Conservation (phyloP, 37 sponge, comb jelly and placozoan species). For the Aplysina aerophoba region DNA sequence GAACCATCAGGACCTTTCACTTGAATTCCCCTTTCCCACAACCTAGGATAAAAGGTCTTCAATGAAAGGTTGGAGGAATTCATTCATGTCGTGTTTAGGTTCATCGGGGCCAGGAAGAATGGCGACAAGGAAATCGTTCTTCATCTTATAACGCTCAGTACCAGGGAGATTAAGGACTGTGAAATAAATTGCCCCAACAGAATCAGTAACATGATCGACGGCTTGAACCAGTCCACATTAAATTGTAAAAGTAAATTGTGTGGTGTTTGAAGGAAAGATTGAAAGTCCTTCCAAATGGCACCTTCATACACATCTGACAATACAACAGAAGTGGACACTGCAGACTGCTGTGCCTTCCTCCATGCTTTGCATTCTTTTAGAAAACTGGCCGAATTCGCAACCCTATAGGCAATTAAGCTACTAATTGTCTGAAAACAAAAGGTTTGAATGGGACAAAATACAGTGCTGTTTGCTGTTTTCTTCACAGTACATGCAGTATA, state of each 20-base stretch:
- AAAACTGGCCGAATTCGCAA: no score
- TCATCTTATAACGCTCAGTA: not conserved
- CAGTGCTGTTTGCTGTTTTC: no score
- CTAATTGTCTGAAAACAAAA: no score
- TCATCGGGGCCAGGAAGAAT: slow-evolving; percentile 48
- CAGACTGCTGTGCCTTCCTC: no score
- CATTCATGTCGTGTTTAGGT: not conserved
- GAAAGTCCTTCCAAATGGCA: no score
- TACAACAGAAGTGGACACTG: no score
- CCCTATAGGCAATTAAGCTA: no score
- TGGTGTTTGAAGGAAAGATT: not conserved
- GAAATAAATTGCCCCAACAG: slow-evolving; percentile 40
- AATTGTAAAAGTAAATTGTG: slow-evolving; percentile 20
- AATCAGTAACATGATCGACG: slow-evolving; percentile 7
- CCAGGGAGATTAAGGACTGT: slow-evolving; percentile 34
- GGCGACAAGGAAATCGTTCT: slow-evolving; percentile 35
- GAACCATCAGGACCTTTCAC: not conserved
- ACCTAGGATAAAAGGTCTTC: not conserved
- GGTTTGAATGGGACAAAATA: no score
- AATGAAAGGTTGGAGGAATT: slow-evolving; percentile 26
- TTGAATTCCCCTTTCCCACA: slow-evolving; percentile 22
- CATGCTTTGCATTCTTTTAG: no score
- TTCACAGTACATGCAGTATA: no score
- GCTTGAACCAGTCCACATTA: slow-evolving; percentile 47
- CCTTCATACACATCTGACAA: no score